Evolutionary conservation across 2,113 vertebrate species (phyloP), one percentile per base, ranked within the genome.

Genomic region (Larimichthys crocea): DNA sequence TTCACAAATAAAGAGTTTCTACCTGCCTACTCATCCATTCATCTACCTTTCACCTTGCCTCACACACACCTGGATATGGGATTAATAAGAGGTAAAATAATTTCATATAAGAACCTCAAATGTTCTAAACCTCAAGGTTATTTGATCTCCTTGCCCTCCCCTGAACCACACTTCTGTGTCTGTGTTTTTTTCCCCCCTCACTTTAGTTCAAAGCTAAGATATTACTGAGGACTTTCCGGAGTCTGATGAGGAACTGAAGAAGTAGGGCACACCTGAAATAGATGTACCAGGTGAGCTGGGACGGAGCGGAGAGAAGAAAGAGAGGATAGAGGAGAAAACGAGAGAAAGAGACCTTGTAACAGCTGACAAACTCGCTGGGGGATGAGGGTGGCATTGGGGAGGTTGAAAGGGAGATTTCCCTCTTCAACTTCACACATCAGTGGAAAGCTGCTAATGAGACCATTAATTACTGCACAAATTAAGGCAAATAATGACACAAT

Each of bases 251-350:
- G n/a, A 20, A 29, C 22, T 11, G 49, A 66, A 26, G 52, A 94
- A 91, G 83, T 92, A 91, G 93, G 91, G 16, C 91, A 74, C 74
- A 91, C 88, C 88, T 93, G 86, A 93, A 94, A 93, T 93, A 93
- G 93, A 89, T 82, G 55, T n/a, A 29, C 78, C 79, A 92, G 91
- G 88, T 93, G 81, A 82, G 76, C 52, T 3, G 74, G 35, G 59
- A 64, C 40, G 3, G 31, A 84, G 66, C 3, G 31, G n/a, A 66
- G 44, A 59, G 29, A 31, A 76, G 63, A 35, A 53, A 74, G 48
- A 40, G 59, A 81, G 49, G 50, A 62, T 1, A 10, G 52, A 71
- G 48, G 55, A 61, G 53, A 65, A 35, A 62, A 64, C 5, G 60
- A 67, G 52, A n/a, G 52, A 40, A 20, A 11, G 40, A 55, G 67